Base-by-base conservation (phyloP, 1,140 invertebrate genomes). In the Sycophila sp. region DNA sequence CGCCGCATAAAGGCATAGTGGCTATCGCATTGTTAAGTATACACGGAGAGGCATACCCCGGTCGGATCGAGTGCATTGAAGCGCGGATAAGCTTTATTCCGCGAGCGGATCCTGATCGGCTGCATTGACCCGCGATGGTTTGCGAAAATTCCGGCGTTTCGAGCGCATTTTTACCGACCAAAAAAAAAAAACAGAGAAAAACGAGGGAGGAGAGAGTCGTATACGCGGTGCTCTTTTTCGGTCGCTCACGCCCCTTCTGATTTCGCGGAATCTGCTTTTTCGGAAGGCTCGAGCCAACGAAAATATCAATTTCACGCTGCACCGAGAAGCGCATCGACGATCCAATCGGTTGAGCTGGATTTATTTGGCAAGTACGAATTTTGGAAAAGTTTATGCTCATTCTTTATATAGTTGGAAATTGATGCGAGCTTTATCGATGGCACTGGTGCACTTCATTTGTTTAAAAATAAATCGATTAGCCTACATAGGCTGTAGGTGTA, bases 221-320 rank as follows among this genome's bases (percentile, higher is more conserved):
- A 49, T 49, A 4, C 7, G 17, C 10, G 11, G 5, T 24, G 3
- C 8, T 24, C 24, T 51, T 51, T 51, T 51, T 51, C 4, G 24
- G 22, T 51, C 19, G 10, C 19, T 47, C 19, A 19, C 4, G n/a
- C n/a, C n/a, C n/a, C n/a, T n/a, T n/a, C n/a, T n/a, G n/a, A n/a
- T n/a, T n/a, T n/a, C n/a, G n/a, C n/a, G n/a, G n/a, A n/a, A n/a
- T n/a, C n/a, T n/a, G 2, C 8, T 45, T 45, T 17, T 45, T 45
- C 17, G 13, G 15, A 13, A 15, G 4, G 28, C 13, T 51, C 47
- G 7, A 38, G 11, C 17, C 13, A 17, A 49, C n/a, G 49, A 65
- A n/a, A 53, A 38, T 53, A 38, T 65, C 49, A 53, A 64, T 64
- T 64, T 51, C 5, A 36, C 30, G 40, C 38, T 60, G 17, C 4